Base-by-base conservation (phyloP, 2,888 invertebrate species). In the Orthonevra nobilis region DNA sequence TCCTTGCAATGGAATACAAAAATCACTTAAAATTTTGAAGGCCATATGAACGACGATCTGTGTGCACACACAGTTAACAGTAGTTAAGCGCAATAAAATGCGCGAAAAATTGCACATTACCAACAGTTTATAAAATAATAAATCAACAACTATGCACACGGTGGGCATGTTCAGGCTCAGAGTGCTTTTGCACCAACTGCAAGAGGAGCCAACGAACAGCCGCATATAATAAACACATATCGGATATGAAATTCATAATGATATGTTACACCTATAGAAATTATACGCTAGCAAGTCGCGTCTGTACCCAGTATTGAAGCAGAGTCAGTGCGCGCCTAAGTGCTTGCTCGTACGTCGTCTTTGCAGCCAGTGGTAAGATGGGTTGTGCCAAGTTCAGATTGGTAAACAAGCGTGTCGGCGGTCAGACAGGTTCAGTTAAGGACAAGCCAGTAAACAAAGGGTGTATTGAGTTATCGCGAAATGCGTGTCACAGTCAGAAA, bases 101-200 rank as follows among this genome's bases (percentile, higher is more conserved):
- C 64, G 72, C 63, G 75, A 75, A 75, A 75, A 70, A 75, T 75
- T 75, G 70, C 72, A 77, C 77, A 70, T 72, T 77, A 77, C 77
- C 77, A 52, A 60, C 77, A 72, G 77, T 64, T 77, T 77, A 77
- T 72, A 72, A 77, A 77, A 64, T 46, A 77, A 77, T 64, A 77
- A 75, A 70, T 72, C 77, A 72, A 64, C 72, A 72, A n/a, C 64
- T 64, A 58, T 46, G 64, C 56, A 52, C 15, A 28, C 36, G 40
- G 69, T 63, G 52, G 72, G 42, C 30, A 56, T 70, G 60, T 54
- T 46, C 40, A 36, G 23, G 63, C 64, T 60, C 40, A 69, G 56
- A 69, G 61, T 54, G 36, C 44, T n/a, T n/a, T n/a, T n/a, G 52
- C 44, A 36, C 66, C 58, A n/a, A 34, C 42, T 58, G 50, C 34